These are phyloP conservation scores for Sminthurides aquaticus DNA, from an alignment of 2,888 invertebrate species.

Conservation along the genomic window DNA sequence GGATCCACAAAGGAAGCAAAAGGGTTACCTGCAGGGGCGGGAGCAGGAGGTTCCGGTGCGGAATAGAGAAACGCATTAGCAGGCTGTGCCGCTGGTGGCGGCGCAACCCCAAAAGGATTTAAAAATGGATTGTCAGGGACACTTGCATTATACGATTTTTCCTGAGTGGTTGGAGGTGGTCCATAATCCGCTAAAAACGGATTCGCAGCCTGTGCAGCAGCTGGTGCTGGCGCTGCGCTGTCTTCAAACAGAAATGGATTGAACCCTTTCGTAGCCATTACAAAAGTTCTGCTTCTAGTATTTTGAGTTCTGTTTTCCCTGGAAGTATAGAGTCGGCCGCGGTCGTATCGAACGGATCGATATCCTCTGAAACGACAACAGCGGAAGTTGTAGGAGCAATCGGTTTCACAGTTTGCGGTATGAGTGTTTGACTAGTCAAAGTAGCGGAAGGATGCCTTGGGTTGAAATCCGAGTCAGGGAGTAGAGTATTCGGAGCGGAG, in stretches of 20 bases:
- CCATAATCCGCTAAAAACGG: conserved; percentile 34
- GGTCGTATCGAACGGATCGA: conserved; percentile 78
- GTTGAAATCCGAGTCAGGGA: conserved; percentile 24
- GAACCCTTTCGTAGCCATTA: conserved; percentile 33
- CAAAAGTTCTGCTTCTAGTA: conserved; percentile 52
- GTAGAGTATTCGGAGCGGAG: conserved; percentile 45
- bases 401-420: conserved; percentile 12
- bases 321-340: conserved; percentile 50
- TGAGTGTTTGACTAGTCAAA: conserved; percentile 3
- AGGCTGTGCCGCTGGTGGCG: conserved; percentile 13
- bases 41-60: neutral
- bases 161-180: neutral
- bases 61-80: conserved; percentile 13
- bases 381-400: neutral
- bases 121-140: conserved; percentile 23
- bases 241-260: conserved; percentile 57
- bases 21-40: conserved; percentile 12
- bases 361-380: conserved; percentile 53
- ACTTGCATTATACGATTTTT: too few species aligned
- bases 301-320: conserved; percentile 52
- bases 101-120: conserved; percentile 17
- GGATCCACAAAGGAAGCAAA: conserved; percentile 29
- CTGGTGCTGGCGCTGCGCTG: conserved; percentile 46
- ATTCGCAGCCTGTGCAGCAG: conserved; percentile 23
- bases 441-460: conserved; percentile 7